A percentile compares a stretch with the other conserved stretches of the same genome.
Conservation (phyloP, 2,113 vertebrate species). For the Pseudonaja textilis region DNA sequence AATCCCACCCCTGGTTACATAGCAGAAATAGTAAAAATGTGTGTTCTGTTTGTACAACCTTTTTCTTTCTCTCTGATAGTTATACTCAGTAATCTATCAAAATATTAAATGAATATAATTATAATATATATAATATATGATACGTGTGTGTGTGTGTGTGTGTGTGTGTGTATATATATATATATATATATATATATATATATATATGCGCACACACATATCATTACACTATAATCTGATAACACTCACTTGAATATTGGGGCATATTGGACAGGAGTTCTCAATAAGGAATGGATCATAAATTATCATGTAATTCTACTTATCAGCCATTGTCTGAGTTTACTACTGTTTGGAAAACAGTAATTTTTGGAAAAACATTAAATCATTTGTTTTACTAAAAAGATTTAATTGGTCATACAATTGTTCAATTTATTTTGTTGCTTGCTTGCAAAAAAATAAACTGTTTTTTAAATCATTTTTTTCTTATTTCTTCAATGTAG, state of each 20-base stretch:
- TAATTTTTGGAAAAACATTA: background rate
- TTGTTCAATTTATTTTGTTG: background rate
- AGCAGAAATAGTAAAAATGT: background rate
- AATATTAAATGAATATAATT: background rate
- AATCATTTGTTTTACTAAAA: background rate
- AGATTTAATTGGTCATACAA: background rate
- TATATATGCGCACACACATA: background rate
- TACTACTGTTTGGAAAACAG: background rate
- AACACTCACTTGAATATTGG: background rate
- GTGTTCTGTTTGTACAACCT: background rate
- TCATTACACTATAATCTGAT: background rate
- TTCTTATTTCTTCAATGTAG: conserved; percentile 49
- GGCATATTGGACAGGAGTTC: background rate
- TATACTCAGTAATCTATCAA: background rate
- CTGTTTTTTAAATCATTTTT: background rate
- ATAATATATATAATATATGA: no score
- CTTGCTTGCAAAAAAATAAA: background rate
- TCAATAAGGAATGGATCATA: background rate
- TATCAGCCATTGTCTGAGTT: background rate
- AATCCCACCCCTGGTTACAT: background rate
- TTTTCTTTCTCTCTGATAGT: background rate
- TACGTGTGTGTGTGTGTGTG: no score
- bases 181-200: no score
- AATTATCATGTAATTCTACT: background rate
- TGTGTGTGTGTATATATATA: no score